Evolutionary conservation across 2,888 invertebrate species (phyloP).

Genomic region (Syrista parreyssii): DNA sequence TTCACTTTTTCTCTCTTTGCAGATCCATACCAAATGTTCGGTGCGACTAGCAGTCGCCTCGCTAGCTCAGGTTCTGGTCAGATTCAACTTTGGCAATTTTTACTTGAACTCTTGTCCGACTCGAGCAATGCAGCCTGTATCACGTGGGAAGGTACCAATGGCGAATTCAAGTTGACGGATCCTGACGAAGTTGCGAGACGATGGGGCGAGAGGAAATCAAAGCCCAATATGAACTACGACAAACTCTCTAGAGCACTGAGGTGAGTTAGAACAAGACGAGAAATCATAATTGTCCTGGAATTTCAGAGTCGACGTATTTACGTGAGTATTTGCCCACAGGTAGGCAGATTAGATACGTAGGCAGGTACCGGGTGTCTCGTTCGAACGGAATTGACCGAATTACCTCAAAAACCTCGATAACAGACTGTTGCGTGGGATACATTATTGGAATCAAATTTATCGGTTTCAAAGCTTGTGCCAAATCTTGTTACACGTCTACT

Average conservation of each 20-base stretch:
- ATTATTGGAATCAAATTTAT: not conserved
- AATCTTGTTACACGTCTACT: not conserved
- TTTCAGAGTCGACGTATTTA: not conserved
- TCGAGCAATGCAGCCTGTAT: conserved; percentile 96
- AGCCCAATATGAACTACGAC: conserved; percentile 99
- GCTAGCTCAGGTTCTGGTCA: conserved; percentile 97
- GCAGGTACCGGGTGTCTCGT: not conserved
- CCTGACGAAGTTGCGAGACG: conserved; percentile 97
- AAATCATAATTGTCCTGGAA: not conserved
- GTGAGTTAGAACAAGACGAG: conserved; percentile 67
- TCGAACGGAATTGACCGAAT: not conserved
- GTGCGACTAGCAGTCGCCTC: conserved; percentile 94
- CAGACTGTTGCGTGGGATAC: not conserved
- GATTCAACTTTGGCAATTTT: conserved; percentile 99
- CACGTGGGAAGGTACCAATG: conserved; percentile 98
- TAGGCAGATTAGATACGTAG: not conserved
- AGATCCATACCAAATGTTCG: conserved; percentile 99
- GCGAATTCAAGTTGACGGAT: conserved; percentile 98
- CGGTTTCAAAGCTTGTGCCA: not conserved
- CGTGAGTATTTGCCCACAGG: not conserved
- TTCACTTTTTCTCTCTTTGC: conserved; percentile 61
- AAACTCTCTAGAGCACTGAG: conserved; percentile 96
- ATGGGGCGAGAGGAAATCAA: conserved; percentile 99
- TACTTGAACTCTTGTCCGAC: conserved; percentile 95
- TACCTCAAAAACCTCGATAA: not conserved